Conservation (phyloP, 2,888 invertebrate species). For the Megalurothrips usitatus region DNA sequence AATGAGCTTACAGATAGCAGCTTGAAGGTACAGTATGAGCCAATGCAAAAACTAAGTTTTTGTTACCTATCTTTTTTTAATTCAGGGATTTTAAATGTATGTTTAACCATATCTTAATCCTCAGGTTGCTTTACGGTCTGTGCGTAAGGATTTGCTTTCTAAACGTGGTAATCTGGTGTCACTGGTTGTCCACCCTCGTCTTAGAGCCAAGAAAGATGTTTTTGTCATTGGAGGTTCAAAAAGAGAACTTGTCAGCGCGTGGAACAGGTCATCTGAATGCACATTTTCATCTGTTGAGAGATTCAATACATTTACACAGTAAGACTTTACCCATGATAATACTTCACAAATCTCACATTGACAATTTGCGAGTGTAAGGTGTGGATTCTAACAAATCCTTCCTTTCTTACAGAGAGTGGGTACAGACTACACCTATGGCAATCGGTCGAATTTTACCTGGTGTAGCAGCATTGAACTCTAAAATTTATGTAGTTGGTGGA, state of each 20-base stretch:
- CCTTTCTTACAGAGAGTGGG: constrained; percentile 62
- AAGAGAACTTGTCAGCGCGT: constrained; percentile 65
- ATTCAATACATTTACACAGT: constrained; percentile 73
- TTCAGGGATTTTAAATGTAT: background rate
- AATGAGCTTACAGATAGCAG: constrained; percentile 75
- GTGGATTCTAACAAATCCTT: background rate
- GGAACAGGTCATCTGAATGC: constrained; percentile 72
- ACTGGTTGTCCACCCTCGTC: constrained; percentile 70
- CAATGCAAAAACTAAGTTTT: background rate
- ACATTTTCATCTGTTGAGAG: constrained; percentile 78
- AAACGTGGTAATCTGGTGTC: constrained; percentile 56
- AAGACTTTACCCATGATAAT: constrained; percentile 36
- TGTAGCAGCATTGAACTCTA: constrained; percentile 74
- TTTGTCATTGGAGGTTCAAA: constrained; percentile 86
- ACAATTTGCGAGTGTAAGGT: background rate
- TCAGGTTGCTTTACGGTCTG: constrained; percentile 65
- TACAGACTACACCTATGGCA: constrained; percentile 72
- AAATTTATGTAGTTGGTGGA: constrained; percentile 87
- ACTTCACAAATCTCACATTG: background rate
- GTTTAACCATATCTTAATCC: background rate
- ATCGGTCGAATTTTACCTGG: constrained; percentile 85
- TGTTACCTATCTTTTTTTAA: background rate
- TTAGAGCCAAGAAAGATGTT: constrained; percentile 80
- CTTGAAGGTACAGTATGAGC: constrained; percentile 54
- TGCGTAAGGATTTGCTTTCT: constrained; percentile 67